These are phyloP conservation scores for Ctenochaetus hawaiiensis DNA, from an alignment of 2,797 vertebrate genomes.

Conservation along the genomic window DNA sequence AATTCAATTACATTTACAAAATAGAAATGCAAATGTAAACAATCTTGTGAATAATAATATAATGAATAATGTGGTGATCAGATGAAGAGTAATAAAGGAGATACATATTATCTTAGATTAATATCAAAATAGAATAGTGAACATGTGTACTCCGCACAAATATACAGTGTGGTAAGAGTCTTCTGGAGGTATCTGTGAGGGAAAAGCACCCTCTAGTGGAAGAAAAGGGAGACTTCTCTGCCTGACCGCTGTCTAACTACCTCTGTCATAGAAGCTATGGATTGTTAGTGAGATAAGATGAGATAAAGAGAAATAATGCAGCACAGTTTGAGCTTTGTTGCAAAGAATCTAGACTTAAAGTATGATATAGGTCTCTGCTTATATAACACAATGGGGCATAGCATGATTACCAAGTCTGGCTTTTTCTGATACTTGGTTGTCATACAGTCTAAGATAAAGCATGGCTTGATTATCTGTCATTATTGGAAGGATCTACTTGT, in stretches of 20 bases:
- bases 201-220: slow-evolving; percentile 59
- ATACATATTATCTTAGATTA: not conserved
- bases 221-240: not conserved
- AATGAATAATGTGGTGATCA: not conserved
- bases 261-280: not conserved
- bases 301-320: slow-evolving; percentile 22
- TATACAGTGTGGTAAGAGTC: not conserved
- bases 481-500: slow-evolving; percentile 38
- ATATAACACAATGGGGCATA: slow-evolving; percentile 23
- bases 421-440: slow-evolving; percentile 14
- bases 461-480: slow-evolving; percentile 39
- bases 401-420: slow-evolving; percentile 20
- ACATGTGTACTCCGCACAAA: too few relatives aligned
- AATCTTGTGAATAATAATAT: not conserved
- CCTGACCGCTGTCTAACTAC: not conserved
- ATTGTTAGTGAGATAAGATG: not conserved
- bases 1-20: not conserved
- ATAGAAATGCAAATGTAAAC: not conserved
- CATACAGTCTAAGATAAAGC: slow-evolving; percentile 46
- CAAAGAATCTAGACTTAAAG: slow-evolving; percentile 22
- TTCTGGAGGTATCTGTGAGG: slow-evolving; percentile 5
- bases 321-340: slow-evolving; percentile 19
- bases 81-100: not conserved
- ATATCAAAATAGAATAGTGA: too few relatives aligned
- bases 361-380: slow-evolving; percentile 12